Conservation (phyloP, 2,888 invertebrate species). For the Kuschelorhynchus macadamiae region DNA sequence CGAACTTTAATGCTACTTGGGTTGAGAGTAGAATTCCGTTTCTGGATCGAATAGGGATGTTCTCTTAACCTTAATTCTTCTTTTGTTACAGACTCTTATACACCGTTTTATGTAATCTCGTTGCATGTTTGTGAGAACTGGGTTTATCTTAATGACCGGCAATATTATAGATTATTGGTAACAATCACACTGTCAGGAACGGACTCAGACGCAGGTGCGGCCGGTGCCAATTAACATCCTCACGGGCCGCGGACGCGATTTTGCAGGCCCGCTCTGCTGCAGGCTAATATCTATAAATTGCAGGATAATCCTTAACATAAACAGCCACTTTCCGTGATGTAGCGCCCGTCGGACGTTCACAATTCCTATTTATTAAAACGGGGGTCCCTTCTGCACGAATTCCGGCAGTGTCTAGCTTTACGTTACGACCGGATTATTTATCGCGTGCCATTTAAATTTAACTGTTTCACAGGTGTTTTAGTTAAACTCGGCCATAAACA, state of each 20-base stretch:
- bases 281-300: constrained; percentile 67
- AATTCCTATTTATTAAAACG: constrained; percentile 51
- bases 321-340: constrained; percentile 66
- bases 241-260: constrained; percentile 23
- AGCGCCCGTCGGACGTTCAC: constrained; percentile 56
- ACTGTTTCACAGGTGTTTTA: constrained; percentile 42
- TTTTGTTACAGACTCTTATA: too few species aligned
- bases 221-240: constrained; percentile 44
- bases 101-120: too few species aligned
- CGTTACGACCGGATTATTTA: constrained; percentile 34
- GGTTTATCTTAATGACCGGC: too few species aligned
- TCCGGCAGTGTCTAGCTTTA: constrained; percentile 26
- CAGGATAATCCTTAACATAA: constrained; percentile 67
- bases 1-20: too few species aligned
- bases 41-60: too few species aligned
- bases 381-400: constrained; percentile 34
- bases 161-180: too few species aligned
- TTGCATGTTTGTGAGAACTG: too few species aligned
- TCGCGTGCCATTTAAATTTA: constrained; percentile 37
- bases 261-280: constrained; percentile 30
- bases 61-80: too few species aligned
- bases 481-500: constrained; percentile 15
- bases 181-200: background rate
- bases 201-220: constrained; percentile 46
- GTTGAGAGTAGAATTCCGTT: too few species aligned